A percentile compares a stretch with the other conserved stretches of the same genome.
Evolutionary conservation across 1,140 invertebrate species (phyloP).

Genomic region (Euwallacea similis): DNA sequence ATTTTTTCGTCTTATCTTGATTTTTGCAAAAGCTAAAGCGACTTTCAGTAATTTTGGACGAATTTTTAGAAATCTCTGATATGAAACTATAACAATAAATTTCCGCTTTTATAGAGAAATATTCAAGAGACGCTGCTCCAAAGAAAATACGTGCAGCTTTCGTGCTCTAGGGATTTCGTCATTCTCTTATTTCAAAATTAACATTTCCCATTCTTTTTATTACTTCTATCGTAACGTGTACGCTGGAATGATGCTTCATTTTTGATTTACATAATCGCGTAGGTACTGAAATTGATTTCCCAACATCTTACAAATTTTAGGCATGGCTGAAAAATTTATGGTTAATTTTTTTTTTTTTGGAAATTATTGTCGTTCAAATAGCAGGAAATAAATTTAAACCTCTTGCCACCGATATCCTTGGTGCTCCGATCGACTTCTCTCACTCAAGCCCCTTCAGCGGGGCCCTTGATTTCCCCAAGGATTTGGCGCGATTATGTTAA

Average conservation of each 20-base stretch:
- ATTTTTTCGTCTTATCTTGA: too few relatives aligned
- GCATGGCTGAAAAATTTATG: too few relatives aligned
- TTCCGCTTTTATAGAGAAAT: background rate
- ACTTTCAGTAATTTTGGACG: too few relatives aligned
- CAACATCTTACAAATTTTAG: background rate
- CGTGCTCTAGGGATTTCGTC: conserved; percentile 12
- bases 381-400: conserved; percentile 2
- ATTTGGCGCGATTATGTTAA: conserved; percentile 52
- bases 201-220: conserved; percentile 30
- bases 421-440: conserved; percentile 28
- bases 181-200: conserved; percentile 27
- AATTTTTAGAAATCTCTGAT: too few relatives aligned
- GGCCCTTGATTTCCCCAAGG: conserved; percentile 52
- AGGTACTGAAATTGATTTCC: conserved; percentile 22
- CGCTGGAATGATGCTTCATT: conserved; percentile 16
- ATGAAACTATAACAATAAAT: too few relatives aligned
- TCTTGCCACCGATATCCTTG: conserved; percentile 23
- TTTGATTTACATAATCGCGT: conserved; percentile 32
- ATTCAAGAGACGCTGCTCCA: background rate
- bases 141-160: conserved; percentile 7
- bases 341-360: too few relatives aligned
- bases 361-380: background rate
- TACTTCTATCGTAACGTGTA: conserved; percentile 21
- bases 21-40: too few relatives aligned
- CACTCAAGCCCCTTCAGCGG: conserved; percentile 38